Conservation (phyloP, 2,888 invertebrate genomes). For the Drosophila testacea region DNA sequence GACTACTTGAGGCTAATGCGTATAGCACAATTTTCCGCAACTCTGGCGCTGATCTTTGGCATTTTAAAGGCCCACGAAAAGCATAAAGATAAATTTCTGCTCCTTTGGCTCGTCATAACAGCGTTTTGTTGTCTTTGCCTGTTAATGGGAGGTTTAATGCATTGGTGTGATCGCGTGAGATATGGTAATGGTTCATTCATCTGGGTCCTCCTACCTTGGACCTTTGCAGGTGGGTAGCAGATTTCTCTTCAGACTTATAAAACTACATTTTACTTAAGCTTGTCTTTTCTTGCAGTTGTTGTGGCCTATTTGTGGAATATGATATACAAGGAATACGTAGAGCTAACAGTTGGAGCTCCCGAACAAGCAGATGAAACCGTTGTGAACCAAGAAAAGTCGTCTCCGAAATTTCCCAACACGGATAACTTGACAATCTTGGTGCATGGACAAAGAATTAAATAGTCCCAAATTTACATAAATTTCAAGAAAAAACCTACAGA, state of each 20-base stretch:
- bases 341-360: constrained; percentile 7
- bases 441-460: constrained; percentile 17
- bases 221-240: constrained; percentile 27
- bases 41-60: constrained; percentile 34
- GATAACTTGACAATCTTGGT: constrained; percentile 18
- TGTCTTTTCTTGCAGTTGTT: constrained; percentile 9
- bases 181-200: not conserved
- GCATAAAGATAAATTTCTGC: constrained; percentile 31
- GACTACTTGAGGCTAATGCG: constrained; percentile 14
- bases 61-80: constrained; percentile 18
- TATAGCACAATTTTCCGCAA: constrained; percentile 31
- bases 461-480: not conserved
- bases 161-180: not conserved
- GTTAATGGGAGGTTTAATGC: not conserved
- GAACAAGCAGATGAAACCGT: not conserved
- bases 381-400: not conserved
- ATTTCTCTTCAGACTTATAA: not conserved
- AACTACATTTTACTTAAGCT: too few relatives aligned
- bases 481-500: too few relatives aligned
- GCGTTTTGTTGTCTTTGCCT: constrained; percentile 1
- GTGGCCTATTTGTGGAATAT: constrained; percentile 25
- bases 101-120: constrained; percentile 35
- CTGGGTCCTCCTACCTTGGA: constrained; percentile 16
- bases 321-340: constrained; percentile 46
- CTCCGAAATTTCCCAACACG: not conserved